Base-by-base conservation (phyloP, 2,888 invertebrate genomes). In the Parasteatoda lunata region DNA sequence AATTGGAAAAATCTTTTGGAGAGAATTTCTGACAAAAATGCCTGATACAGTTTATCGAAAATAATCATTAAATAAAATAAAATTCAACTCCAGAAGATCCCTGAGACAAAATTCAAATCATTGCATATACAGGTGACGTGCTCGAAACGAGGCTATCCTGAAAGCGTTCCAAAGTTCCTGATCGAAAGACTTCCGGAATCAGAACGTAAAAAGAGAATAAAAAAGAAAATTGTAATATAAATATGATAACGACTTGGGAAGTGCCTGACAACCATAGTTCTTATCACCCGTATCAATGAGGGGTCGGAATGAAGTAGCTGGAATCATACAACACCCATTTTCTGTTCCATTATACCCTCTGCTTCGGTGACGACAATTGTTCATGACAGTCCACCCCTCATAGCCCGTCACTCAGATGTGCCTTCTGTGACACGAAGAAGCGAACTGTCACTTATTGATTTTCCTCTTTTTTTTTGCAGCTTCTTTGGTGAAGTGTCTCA, bases 381-480 rank as follows among this genome's bases (percentile, higher is more conserved):
- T 77, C 83, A 11, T 54, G 83, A 83, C 83, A 77, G 59, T 7
- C 49, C 48, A 70, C 83, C 64, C 76, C 77, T 70, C 13, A 59
- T 70, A 51, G 69, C 64, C 70, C 70, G 77, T 77, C 76, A 83
- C 69, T 70, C 70, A 69, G 64, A 65, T 45, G 59, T 52, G 49
- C 68, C 78, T 52, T 78, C 78, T 52, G 59, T 54, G 70, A 54
- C 78, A 78, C 70, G 45, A 47, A 15, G 52, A 49, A 73, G 30
- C 71, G 66, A 73, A 52, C 66, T 73, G 80, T 81, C 80, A 81
- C 73, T 81, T 81, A 81, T 81, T 81, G 80, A 81, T 81, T 81
- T 81, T 73, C 64, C 51, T 52, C 48, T 45, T n/a, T 68, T 45
- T 8, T 59, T 59, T 70, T n/a, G n/a, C 13, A 52, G 45, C 15